Base-by-base conservation (phyloP, 1,140 invertebrate genomes). In the Drosophila arawakana region DNA sequence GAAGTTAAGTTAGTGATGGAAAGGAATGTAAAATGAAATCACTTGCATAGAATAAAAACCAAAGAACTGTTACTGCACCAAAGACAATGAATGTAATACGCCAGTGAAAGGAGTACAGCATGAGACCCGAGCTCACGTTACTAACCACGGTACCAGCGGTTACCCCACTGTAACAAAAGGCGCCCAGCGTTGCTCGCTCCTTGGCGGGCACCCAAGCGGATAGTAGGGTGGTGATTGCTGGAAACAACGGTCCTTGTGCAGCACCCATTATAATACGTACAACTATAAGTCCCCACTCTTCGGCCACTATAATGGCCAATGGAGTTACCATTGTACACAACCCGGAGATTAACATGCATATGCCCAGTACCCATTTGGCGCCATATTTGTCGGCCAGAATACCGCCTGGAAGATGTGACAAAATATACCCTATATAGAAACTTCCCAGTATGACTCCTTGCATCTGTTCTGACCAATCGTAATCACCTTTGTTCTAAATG, bases 61-160 rank as follows among this genome's bases (percentile, higher is more conserved):
- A 97, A 0, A 95, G 44, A 0, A 96, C 90, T 2, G 95, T 94
- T 1, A 95, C 62, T 39, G 92, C 89, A 62, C 97, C 97, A 91
- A 97, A 97, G 0, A 96, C 93, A 81, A 97, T 97, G 85, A 97
- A 97, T 0, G 96, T 95, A 0, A 94, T 93, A 1, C 95, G 93
- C 96, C 96, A 97, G 9, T 94, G 94, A 2, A 94, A 93, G 0
- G 93, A 93, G 59, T 94, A 92, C 7, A 95, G 93, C 43, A 97
- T 94, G 1, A 95, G 76, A 1, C 96, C 96, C 7, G 95, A 95
- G 0, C 96, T 46, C 0, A 94, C 94, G 8, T 96, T 95, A 1
- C 95, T 95, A 0, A 96, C 92, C 1, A 97, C 95, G 10, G 96
- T 96, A 52, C 95, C 95, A 0, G 95, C 93, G 52, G 94, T 94